Percentiles rank a stretch among this genome's conserved stretches.
These are phyloP conservation scores for Portevinia maculata DNA, from an alignment of 2,888 invertebrate genomes.

Conservation along the genomic window DNA sequence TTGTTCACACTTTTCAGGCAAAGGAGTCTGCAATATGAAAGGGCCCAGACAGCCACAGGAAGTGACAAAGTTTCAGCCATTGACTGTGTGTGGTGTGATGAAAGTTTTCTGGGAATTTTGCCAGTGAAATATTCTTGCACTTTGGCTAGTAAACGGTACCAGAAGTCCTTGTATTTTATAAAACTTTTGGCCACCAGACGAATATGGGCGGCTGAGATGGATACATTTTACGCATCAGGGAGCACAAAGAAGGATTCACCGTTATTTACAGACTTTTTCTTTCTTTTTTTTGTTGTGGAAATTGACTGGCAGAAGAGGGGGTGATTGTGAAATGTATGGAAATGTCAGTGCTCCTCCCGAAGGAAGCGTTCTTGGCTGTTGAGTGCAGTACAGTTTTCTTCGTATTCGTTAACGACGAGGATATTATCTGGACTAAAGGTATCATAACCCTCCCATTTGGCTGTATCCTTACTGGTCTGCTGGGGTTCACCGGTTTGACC, in stretches of 20 bases:
- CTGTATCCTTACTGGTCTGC: too few relatives aligned
- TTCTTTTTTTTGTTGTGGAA: neutral
- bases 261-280: conserved; percentile 3
- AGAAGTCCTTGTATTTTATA: neutral
- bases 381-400: too few relatives aligned
- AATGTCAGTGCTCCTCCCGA: conserved; percentile 44
- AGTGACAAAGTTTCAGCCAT: conserved; percentile 61
- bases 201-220: conserved; percentile 13
- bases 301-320: neutral
- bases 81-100: conserved; percentile 39
- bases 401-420: too few relatives aligned
- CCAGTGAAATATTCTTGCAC: conserved; percentile 66
- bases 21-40: conserved; percentile 5
- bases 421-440: too few relatives aligned
- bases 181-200: conserved; percentile 11
- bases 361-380: conserved; percentile 14
- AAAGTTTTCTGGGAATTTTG: conserved; percentile 67
- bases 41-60: conserved; percentile 32
- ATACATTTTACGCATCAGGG: conserved; percentile 48
- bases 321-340: too few relatives aligned
- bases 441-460: too few relatives aligned
- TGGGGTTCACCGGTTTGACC: too few relatives aligned
- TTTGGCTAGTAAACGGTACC: conserved; percentile 12
- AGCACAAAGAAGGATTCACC: conserved; percentile 7
- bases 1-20: conserved; percentile 38